Percentiles rank a stretch among this genome's conserved stretches.
phyloP scores from a whole-genome alignment of 2,888 invertebrate species.

The Agriotes lineatus region DNA sequence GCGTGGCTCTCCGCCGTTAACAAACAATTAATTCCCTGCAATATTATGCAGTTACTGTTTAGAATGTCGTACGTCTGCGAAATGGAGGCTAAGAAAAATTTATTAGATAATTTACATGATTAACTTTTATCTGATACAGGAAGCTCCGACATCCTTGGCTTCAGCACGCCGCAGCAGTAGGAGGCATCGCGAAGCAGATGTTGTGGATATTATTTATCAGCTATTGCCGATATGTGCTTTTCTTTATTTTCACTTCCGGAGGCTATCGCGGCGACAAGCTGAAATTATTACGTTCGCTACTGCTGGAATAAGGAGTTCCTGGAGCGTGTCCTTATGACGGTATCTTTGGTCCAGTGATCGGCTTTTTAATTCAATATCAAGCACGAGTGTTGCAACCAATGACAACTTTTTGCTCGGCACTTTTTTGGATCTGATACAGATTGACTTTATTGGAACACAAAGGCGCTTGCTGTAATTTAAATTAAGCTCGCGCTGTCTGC shows the following conservation, averaged over 20 bases:
- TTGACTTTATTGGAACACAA: constrained; percentile 11
- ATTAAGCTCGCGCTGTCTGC: constrained; percentile 1
- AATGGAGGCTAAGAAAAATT: neutral
- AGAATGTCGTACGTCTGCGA: neutral
- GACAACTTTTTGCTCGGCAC: constrained; percentile 22
- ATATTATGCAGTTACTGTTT: neutral
- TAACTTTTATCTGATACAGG: neutral
- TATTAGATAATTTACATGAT: constrained; percentile 16
- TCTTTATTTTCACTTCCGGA: constrained; percentile 15
- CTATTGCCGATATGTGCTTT: constrained; percentile 17
- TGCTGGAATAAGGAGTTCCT: constrained; percentile 23
- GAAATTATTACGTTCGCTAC: constrained; percentile 11
- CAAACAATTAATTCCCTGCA: neutral
- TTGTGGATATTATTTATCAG: constrained; percentile 10
- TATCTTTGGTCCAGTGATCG: constrained; percentile 42
- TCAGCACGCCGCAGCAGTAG: constrained; percentile 2
- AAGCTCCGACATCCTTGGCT: neutral
- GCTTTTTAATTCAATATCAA: constrained; percentile 40
- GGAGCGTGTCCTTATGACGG: constrained; percentile 41
- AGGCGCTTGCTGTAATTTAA: neutral
- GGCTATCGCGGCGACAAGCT: constrained; percentile 15
- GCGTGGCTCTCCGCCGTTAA: neutral
- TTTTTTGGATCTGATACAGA: constrained; percentile 10
- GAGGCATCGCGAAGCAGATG: constrained; percentile 14
- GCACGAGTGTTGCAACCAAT: constrained; percentile 21